Evolutionary conservation across 2,113 vertebrate species (phyloP), one percentile per base, ranked within the genome.

Genomic region (Proteles cristata): DNA sequence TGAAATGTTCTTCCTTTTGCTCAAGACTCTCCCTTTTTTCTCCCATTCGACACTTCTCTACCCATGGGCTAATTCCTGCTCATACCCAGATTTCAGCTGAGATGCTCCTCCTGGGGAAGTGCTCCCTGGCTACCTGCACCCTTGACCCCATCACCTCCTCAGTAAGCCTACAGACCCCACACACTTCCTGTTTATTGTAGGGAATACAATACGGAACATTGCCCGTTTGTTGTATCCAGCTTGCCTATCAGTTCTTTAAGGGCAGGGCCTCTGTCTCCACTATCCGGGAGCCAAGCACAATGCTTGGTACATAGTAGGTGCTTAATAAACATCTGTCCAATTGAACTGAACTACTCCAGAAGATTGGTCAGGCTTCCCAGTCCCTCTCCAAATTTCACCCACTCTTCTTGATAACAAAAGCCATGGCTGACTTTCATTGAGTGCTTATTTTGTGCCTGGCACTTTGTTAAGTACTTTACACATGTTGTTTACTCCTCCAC

Each of bases 81-180:
- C 63, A 17, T 1, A 12, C 15, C 9, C 28, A 45, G 50, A 53
- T 53, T 39, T 84, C 65, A 26, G 31, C 43, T 53, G 79, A 95
- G 43, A 5, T 4, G 28, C 11, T 35, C 17, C 61, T 55, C n/a
- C 87, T 11, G 2, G 5, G 11, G 58, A 63, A 43, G n/a, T 7
- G 39, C 23, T 76, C 48, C 45, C 43, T 35, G 53, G 58, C 28
- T 8, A 1, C 25, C 43, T 45, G 74, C 17, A 11, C 33, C 17
- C 28, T 76, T 48, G 31, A 69, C 74, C 21, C 11, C 12, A 2
- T 7, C 33, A 65, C 61, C 31, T 19, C 68, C 2, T 71, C 63
- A 2, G 7, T 2, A 43, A 73, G 7, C 31, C 61, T 2, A 2
- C 3, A 28, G 76, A 11, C 7, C 28, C 4, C 3, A 1, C 1